Evolutionary conservation across 2,797 vertebrate genomes (phyloP).

Genomic region (Ceryle rudis): DNA sequence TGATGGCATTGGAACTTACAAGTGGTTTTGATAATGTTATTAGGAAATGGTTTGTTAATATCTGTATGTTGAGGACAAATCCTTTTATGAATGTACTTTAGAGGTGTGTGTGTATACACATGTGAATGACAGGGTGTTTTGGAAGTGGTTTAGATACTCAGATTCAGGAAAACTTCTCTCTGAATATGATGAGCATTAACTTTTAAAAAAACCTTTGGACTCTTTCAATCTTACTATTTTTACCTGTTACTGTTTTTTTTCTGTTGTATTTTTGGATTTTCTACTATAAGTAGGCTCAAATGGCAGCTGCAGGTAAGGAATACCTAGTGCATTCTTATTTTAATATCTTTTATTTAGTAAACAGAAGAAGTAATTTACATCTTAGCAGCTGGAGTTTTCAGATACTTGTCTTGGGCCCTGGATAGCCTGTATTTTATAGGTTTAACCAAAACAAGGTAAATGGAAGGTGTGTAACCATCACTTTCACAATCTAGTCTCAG

Average conservation of each 20-base stretch:
- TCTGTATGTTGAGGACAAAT: background rate
- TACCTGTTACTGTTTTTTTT: background rate
- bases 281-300: background rate
- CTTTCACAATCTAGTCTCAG: background rate
- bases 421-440: background rate
- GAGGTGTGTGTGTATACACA: too few relatives aligned
- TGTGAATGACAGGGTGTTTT: background rate
- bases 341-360: background rate
- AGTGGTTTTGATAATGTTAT: background rate
- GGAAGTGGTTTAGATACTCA: background rate
- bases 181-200: background rate
- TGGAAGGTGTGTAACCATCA: background rate
- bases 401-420: background rate
- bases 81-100: background rate
- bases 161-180: background rate
- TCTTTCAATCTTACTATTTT: background rate
- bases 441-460: background rate
- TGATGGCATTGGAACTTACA: background rate
- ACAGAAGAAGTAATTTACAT: background rate
- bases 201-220: background rate
- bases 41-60: background rate
- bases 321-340: background rate
- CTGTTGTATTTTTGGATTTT: background rate
- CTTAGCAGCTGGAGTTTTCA: background rate
- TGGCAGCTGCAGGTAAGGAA: background rate